A percentile compares a stretch with the other conserved stretches of the same genome.
phyloP scores from a whole-genome alignment of 2,888 invertebrate genomes.

The Steinernema carpocapsae region DNA sequence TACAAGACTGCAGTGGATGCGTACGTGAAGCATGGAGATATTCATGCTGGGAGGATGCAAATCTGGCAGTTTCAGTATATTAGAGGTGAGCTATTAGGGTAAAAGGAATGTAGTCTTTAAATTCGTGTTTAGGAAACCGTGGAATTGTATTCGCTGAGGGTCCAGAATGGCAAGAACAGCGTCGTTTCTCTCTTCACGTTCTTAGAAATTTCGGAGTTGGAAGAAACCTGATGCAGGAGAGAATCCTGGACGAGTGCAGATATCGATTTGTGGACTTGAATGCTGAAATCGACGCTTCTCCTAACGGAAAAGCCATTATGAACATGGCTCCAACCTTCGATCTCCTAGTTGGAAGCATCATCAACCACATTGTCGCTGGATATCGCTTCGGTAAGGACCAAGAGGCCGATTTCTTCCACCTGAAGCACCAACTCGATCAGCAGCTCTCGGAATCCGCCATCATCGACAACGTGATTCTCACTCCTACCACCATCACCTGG shows the following conservation, averaged over 20 bases:
- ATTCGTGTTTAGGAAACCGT: constrained; percentile 38
- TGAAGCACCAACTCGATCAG: constrained; percentile 17
- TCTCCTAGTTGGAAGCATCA: constrained; percentile 18
- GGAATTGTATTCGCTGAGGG: constrained; percentile 40
- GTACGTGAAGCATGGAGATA: neutral
- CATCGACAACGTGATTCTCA: constrained; percentile 21
- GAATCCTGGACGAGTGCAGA: constrained; percentile 2
- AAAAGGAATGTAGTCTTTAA: neutral
- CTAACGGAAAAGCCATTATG: neutral
- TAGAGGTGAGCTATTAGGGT: neutral
- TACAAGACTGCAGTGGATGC: constrained; percentile 1
- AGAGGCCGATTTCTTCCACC: constrained; percentile 2
- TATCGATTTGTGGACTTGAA: neutral
- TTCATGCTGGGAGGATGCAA: constrained; percentile 8
- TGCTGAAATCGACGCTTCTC: neutral
- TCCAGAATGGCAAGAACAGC: constrained; percentile 35
- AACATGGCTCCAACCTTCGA: constrained; percentile 9
- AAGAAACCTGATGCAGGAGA: constrained; percentile 38
- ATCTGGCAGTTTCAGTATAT: neutral
- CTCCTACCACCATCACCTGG: constrained; percentile 9
- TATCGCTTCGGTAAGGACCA: constrained; percentile 3
- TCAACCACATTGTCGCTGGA: neutral
- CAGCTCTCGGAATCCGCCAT: constrained; percentile 2
- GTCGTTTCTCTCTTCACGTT: constrained; percentile 34
- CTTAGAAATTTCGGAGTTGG: constrained; percentile 38